Evolutionary conservation across 2,113 vertebrate species (phyloP).

Genomic region (Dipodomys ordii): DNA sequence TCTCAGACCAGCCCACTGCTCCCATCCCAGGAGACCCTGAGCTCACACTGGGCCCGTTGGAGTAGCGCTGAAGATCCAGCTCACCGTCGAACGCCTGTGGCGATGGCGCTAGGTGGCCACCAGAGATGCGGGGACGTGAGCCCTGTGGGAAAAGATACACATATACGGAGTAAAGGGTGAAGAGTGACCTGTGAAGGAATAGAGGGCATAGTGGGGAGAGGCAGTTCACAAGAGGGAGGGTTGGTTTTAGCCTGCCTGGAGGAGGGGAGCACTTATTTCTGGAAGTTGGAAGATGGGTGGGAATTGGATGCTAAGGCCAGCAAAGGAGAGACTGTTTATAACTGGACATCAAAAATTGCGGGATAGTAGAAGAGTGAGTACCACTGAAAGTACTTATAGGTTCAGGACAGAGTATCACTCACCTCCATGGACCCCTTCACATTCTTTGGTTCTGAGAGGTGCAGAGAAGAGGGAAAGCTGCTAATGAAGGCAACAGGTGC

Average conservation of each 20-base stretch:
- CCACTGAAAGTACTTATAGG: not conserved
- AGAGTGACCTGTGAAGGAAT: not conserved
- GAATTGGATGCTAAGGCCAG: constrained; percentile 26
- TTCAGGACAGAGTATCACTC: constrained; percentile 61
- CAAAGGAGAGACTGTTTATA: not conserved
- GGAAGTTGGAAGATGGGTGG: not conserved
- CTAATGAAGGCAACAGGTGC: constrained; percentile 85
- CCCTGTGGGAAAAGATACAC: constrained; percentile 69
- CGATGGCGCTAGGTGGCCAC: constrained; percentile 75
- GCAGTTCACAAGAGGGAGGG: not conserved
- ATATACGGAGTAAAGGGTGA: constrained; percentile 7
- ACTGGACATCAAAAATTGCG: not conserved
- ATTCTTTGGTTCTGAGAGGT: constrained; percentile 83
- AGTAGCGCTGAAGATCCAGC: constrained; percentile 94
- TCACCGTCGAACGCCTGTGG: constrained; percentile 89
- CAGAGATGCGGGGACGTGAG: constrained; percentile 74
- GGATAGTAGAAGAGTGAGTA: not conserved
- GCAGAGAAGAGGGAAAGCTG: constrained; percentile 87
- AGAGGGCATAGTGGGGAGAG: not conserved
- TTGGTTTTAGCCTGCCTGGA: not conserved
- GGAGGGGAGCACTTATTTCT: not conserved
- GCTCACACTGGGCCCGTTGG: constrained; percentile 86
- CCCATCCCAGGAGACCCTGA: constrained; percentile 83
- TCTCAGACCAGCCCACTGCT: constrained; percentile 80
- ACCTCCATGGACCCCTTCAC: constrained; percentile 82